Evolutionary conservation across 2,888 invertebrate species (phyloP).

Genomic region (Hypomecis atomaria): DNA sequence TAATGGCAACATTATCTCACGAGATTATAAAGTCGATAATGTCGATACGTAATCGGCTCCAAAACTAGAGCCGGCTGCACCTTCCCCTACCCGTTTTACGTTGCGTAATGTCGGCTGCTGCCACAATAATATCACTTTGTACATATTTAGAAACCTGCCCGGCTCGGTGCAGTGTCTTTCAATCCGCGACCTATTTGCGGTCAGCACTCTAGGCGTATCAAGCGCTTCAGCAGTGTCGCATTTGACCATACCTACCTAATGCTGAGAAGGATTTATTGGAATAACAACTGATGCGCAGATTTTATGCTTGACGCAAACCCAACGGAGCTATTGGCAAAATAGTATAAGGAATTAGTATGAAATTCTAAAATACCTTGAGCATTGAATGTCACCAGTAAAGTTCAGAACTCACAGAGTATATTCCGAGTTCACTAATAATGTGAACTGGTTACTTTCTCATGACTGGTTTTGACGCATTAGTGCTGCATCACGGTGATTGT

Average conservation of each 20-base stretch:
- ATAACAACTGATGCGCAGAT: neutral
- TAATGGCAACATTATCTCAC: constrained; percentile 41
- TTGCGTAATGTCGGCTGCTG: constrained; percentile 37
- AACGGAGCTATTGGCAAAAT: neutral
- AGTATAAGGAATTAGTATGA: too few relatives aligned
- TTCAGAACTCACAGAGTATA: neutral
- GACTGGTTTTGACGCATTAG: constrained; percentile 3
- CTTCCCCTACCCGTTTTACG: constrained; percentile 46
- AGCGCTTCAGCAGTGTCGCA: constrained; percentile 47
- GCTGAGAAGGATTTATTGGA: constrained; percentile 4
- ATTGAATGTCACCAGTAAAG: neutral
- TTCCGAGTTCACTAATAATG: neutral
- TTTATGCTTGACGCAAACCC: neutral
- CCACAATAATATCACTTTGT: constrained; percentile 51
- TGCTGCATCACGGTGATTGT: constrained; percentile 3
- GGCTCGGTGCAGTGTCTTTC: constrained; percentile 73
- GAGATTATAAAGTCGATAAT: constrained; percentile 42
- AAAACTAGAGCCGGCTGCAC: constrained; percentile 45
- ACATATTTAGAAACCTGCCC: constrained; percentile 80
- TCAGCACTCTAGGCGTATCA: constrained; percentile 61
- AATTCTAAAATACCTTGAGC: too few relatives aligned
- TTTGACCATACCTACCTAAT: constrained; percentile 35
- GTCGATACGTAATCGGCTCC: constrained; percentile 42
- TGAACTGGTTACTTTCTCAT: constrained; percentile 5
- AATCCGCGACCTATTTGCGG: constrained; percentile 82